phyloP scores from a whole-genome alignment of 1,140 invertebrate species.

The Melitaea cinxia region DNA sequence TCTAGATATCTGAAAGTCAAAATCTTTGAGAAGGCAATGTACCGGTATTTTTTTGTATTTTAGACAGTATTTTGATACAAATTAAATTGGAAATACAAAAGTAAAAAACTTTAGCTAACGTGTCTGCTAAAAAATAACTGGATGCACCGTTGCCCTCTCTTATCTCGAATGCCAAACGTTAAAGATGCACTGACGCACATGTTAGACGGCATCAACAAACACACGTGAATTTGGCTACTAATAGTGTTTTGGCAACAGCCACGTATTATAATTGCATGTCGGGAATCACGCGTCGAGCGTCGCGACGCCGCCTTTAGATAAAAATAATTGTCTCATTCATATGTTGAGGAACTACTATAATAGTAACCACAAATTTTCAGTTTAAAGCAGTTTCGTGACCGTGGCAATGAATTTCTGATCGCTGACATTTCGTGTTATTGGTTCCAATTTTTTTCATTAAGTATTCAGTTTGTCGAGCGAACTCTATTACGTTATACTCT shows the following conservation, averaged over 20 bases:
- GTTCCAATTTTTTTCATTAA: slow-evolving; percentile 23
- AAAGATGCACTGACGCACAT: slow-evolving; percentile 20
- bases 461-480: neutral
- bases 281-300: slow-evolving; percentile 44
- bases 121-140: neutral
- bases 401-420: slow-evolving; percentile 61
- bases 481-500: neutral
- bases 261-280: slow-evolving; percentile 44
- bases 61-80: neutral
- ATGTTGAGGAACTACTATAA: slow-evolving; percentile 66
- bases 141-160: neutral
- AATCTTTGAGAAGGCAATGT: neutral
- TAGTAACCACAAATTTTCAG: slow-evolving; percentile 76
- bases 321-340: slow-evolving; percentile 79
- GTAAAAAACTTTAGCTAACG: neutral
- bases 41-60: neutral
- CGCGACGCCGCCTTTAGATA: slow-evolving; percentile 57
- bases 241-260: slow-evolving; percentile 64
- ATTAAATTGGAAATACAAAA: neutral
- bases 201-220: slow-evolving; percentile 42
- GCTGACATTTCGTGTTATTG: slow-evolving; percentile 37
- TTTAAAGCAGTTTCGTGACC: slow-evolving; percentile 66
- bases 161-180: neutral
- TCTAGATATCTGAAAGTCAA: neutral
- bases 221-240: slow-evolving; percentile 49